Evolutionary conservation across 1,140 invertebrate genomes (phyloP), one percentile per base, ranked within the genome.

Genomic region (Cyphomyrmex costatus): DNA sequence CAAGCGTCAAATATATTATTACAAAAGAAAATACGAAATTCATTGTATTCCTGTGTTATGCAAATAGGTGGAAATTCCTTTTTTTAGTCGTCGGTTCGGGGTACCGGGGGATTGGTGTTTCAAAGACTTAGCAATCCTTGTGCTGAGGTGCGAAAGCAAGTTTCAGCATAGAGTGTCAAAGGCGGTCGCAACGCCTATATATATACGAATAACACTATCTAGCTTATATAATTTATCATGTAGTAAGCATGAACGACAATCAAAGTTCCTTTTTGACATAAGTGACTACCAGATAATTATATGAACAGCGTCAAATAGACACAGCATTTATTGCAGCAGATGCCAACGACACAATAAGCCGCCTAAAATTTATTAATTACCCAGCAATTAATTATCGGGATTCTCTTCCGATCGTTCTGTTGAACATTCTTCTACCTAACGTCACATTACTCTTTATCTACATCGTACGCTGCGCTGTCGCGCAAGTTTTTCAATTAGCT

Each of bases 401-500:
- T 33, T 49, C 16, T 30, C 33, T 77, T 7, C 16, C 36, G 36
- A 49, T 21, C 27, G 74, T 46, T 61, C 63, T 61, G 16, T 30
- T 19, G 3, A 2, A 53, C 7, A 24, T 51, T 33, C 42, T 51
- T 66, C 14, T 36, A 27, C 16, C 30, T 8, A n/a, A 36, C 63
- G 46, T 16, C 51, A 30, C 27, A 33, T 68, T 33, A 53, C 58
- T 65, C 63, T 66, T 68, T 24, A 70, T 56, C 27, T 36, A 65
- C 21, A 42, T 30, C 12, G 60, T 30, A 14, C 49, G 5, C 2
- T 2, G n/a, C 27, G n/a, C 30, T 10, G 2, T 79, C 33, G 12
- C 53, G 0, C 12, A 74, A 83, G 79, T 74, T 83, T 83, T 56
- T 83, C 79, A 83, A 74, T 60, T 74, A 82, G 68, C 79, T 73